Conservation (phyloP, 1,140 invertebrate genomes). For the Spodoptera litura region DNA sequence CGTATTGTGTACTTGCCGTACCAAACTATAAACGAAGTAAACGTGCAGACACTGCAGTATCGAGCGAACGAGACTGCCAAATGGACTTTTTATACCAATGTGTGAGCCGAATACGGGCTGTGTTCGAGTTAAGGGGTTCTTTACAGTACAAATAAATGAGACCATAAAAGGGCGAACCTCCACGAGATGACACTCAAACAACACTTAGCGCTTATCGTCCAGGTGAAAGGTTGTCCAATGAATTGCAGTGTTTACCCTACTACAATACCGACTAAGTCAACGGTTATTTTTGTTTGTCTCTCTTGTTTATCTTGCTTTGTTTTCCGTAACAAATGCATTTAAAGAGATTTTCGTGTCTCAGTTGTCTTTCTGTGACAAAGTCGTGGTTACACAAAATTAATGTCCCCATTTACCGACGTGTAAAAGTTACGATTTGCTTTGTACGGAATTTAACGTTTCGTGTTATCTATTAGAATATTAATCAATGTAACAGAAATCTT, state of each 20-base stretch:
- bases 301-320: slow-evolving; percentile 39
- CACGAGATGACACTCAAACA: slow-evolving; percentile 54
- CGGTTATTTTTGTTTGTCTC: slow-evolving; percentile 34
- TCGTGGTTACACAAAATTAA: slow-evolving; percentile 34
- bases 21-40: neutral
- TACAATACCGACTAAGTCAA: slow-evolving; percentile 31
- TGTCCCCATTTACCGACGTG: slow-evolving; percentile 3
- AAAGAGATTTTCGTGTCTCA: slow-evolving; percentile 46
- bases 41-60: neutral
- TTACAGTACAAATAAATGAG: slow-evolving; percentile 48
- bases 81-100: slow-evolving; percentile 25
- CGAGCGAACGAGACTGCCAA: slow-evolving; percentile 11
- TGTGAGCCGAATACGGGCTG: slow-evolving; percentile 1
- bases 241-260: slow-evolving; percentile 64
- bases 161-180: slow-evolving; percentile 48
- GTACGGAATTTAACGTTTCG: slow-evolving; percentile 17
- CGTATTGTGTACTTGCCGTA: neutral
- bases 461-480: slow-evolving; percentile 24
- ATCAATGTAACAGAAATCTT: slow-evolving; percentile 41
- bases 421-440: slow-evolving; percentile 23
- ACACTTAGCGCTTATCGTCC: slow-evolving; percentile 65
- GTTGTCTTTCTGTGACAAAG: slow-evolving; percentile 18
- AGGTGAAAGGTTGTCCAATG: slow-evolving; percentile 76
- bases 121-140: slow-evolving; percentile 13
- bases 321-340: slow-evolving; percentile 48